Percentiles rank a stretch among this genome's conserved stretches.
Evolutionary conservation across 2,113 vertebrate species (phyloP).

Genomic region (Dipodomys merriami): DNA sequence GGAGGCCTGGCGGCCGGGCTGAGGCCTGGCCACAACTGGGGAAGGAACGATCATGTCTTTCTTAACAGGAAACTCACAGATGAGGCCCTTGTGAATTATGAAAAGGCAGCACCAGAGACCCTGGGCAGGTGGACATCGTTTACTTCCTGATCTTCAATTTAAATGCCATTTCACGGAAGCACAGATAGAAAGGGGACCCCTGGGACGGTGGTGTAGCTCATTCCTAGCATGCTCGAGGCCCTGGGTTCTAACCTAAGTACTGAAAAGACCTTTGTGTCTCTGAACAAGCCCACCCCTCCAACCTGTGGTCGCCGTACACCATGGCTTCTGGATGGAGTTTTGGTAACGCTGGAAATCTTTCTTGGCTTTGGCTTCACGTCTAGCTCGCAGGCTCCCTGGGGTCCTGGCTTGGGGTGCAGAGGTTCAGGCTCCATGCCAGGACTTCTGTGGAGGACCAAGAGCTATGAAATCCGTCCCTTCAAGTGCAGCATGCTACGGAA

Average conservation of each 20-base stretch:
- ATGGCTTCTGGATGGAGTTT: background rate
- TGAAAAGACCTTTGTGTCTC: no score
- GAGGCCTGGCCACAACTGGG: accelerated
- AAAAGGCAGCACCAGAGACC: background rate
- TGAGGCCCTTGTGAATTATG: background rate
- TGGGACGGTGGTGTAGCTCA: background rate
- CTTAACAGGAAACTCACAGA: background rate
- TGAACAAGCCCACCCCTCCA: no score
- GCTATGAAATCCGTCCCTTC: background rate
- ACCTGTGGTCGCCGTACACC: background rate
- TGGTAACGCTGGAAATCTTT: background rate
- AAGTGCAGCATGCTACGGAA: background rate
- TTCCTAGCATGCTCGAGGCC: no score
- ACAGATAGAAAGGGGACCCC: background rate
- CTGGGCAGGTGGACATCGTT: background rate
- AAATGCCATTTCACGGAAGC: background rate
- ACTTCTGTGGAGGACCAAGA: background rate
- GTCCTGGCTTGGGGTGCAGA: background rate
- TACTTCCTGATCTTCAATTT: background rate
- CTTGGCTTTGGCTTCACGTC: background rate
- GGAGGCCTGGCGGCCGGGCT: background rate
- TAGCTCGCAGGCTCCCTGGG: background rate
- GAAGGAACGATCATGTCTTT: background rate
- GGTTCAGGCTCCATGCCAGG: background rate
- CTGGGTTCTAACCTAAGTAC: no score